A percentile compares a stretch with the other conserved stretches of the same genome.
Evolutionary conservation across 2,888 invertebrate genomes (phyloP).

Genomic region (Drosophila colorata): DNA sequence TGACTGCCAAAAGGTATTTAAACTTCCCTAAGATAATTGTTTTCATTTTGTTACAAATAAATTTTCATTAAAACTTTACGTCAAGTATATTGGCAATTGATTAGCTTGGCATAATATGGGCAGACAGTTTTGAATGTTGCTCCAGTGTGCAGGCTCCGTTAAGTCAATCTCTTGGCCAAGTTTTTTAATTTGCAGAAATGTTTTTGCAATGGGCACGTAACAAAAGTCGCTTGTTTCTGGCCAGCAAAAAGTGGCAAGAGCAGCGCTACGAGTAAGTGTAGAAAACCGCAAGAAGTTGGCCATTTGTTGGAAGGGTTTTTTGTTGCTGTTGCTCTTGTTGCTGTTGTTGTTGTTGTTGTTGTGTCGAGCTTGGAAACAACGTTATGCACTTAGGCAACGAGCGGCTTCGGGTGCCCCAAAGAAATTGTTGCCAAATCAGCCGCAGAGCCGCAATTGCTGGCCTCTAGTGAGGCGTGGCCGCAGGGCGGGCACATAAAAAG

Average conservation of each 20-base stretch:
- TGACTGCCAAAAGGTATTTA: too few relatives aligned
- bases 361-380: constrained; percentile 49
- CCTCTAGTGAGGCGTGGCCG: constrained; percentile 61
- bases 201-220: constrained; percentile 63
- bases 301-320: constrained; percentile 67
- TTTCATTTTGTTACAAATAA: too few relatives aligned
- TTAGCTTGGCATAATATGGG: neutral
- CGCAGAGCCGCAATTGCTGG: constrained; percentile 55
- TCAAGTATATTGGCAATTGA: neutral
- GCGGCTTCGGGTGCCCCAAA: constrained; percentile 29
- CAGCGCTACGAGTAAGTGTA: constrained; percentile 19
- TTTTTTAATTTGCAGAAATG: constrained; percentile 30
- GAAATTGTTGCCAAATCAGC: constrained; percentile 78
- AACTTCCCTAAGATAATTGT: too few relatives aligned
- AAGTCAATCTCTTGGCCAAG: constrained; percentile 27
- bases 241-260: constrained; percentile 33
- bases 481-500: constrained; percentile 59
- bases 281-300: constrained; percentile 76
- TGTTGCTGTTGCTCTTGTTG: too few relatives aligned
- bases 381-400: constrained; percentile 71
- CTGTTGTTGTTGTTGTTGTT: too few relatives aligned
- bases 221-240: constrained; percentile 61
- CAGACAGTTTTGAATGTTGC: neutral
- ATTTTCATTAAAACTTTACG: too few relatives aligned
- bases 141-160: constrained; percentile 15